A percentile compares a stretch with the other conserved stretches of the same genome.
Evolutionary conservation across 2,797 vertebrate species (phyloP).

Genomic region (Bothrops alternatus): DNA sequence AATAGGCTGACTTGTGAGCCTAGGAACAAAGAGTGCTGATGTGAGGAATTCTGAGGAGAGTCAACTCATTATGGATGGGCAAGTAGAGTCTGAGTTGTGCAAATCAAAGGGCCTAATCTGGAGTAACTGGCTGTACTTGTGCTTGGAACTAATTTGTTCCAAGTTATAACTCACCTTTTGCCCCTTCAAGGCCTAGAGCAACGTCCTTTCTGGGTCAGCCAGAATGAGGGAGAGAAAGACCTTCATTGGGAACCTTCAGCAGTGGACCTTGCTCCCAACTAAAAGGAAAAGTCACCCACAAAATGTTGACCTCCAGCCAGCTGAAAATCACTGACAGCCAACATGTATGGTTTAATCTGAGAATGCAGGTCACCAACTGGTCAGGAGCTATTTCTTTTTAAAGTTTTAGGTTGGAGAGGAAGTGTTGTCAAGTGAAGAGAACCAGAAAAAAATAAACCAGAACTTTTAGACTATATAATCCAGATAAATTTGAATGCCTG

Average conservation of each 20-base stretch:
- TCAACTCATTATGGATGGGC: conserved; percentile 73
- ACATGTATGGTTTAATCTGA: background rate
- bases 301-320: background rate
- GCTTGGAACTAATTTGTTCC: conserved; percentile 73
- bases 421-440: background rate
- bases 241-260: conserved; percentile 41
- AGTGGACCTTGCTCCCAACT: background rate
- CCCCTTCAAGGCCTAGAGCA: conserved; percentile 59
- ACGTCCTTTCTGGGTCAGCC: conserved; percentile 62
- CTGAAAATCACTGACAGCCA: background rate
- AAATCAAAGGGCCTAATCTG: conserved; percentile 74
- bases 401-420: background rate
- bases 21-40: conserved; percentile 72
- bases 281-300: background rate
- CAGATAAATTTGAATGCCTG: background rate
- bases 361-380: background rate
- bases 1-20: conserved; percentile 73
- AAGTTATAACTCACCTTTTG: conserved; percentile 69
- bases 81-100: conserved; percentile 70
- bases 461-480: background rate
- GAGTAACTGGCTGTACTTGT: conserved; percentile 74
- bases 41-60: conserved; percentile 73
- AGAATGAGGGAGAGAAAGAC: conserved; percentile 53
- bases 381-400: background rate
- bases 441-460: background rate